These are phyloP conservation scores for Danaus chrysippus DNA, from an alignment of 2,888 invertebrate genomes.

Conservation along the genomic window DNA sequence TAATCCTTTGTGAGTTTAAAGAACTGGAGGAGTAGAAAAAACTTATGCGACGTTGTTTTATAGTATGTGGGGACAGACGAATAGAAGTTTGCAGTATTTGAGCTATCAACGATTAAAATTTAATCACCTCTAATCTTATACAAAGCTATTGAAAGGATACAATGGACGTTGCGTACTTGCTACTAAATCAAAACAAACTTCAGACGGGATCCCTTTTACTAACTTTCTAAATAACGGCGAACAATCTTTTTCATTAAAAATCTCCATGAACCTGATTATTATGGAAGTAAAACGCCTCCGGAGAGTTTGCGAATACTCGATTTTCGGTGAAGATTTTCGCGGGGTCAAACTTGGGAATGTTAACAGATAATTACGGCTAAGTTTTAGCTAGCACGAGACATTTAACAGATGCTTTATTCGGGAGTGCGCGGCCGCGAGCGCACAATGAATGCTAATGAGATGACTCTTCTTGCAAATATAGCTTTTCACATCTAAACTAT, in stretches of 20 bases:
- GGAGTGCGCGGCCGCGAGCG: slow-evolving; percentile 73
- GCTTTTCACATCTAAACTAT: slow-evolving; percentile 46
- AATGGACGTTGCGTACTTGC: slow-evolving; percentile 59
- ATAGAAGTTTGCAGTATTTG: neutral
- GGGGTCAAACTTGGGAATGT: slow-evolving; percentile 78
- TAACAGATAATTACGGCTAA: slow-evolving; percentile 78
- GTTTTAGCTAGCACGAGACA: slow-evolving; percentile 77
- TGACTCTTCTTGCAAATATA: slow-evolving; percentile 44
- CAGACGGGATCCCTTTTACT: slow-evolving; percentile 68
- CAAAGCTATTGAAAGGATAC: slow-evolving; percentile 67
- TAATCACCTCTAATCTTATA: slow-evolving; percentile 51
- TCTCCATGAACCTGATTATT: slow-evolving; percentile 75
- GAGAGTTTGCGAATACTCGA: slow-evolving; percentile 61
- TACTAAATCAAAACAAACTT: slow-evolving; percentile 78
- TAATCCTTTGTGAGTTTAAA: too few relatives aligned
- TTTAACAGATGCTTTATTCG: slow-evolving; percentile 79
- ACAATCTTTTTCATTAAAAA: slow-evolving; percentile 79
- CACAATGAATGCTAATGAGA: slow-evolving; percentile 77
- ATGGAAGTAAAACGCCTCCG: slow-evolving; percentile 74
- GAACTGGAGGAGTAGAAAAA: too few relatives aligned
- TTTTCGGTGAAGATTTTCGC: slow-evolving; percentile 66
- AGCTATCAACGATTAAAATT: slow-evolving; percentile 18
- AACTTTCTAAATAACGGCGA: slow-evolving; percentile 76
- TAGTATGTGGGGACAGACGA: too few relatives aligned
- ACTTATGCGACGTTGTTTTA: too few relatives aligned